Base-by-base conservation (phyloP, 1,140 invertebrate genomes). In the Platyura marginata region DNA sequence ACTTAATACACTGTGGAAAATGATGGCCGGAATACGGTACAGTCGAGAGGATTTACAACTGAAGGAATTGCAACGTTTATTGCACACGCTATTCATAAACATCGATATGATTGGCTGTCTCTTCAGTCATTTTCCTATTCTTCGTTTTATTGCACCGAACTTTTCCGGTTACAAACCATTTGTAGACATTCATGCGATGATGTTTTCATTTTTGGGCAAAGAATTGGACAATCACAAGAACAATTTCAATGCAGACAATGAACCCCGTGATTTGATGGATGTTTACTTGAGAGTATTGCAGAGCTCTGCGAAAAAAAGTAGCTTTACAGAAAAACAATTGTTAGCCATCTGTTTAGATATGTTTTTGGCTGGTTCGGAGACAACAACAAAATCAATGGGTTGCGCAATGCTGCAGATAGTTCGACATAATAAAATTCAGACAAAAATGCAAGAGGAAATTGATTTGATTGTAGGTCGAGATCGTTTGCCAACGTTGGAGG, bases 1-100 rank as follows among this genome's bases (percentile, higher is more conserved):
- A 22, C 58, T 90, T 10, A 94, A 93, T 50, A 83, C 82, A 0
- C 60, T 93, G 1, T 92, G 87, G 81, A 74, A 68, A 41, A 85
- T 92, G 76, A 73, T 91, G 62, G 82, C 87, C 42, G 82, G 87
- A 1, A 73, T 66, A 13, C 68, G 77, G 37, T 81, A 78, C 42
- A 66, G 69, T 42, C 61, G 67, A 1, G 74, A 75, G 19, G 79
- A 84, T 39, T 63, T 70, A 21, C 71, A 81, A 50, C 62, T 87
- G 42, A 69, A 69, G 29, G 57, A 73, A 18, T 58, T 88, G 1
- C 76, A 86, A 59, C 60, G 60, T 36, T 69, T 84, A 13, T 61
- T 87, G 6, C 74, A 71, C 10, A 75, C 77, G 47, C 55, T 85
- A 10, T 74, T 88, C 41, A 65, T 69, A 21, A 72, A 74, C 33